Conservation (phyloP, 2,797 vertebrate species). For the Helarctos malayanus region DNA sequence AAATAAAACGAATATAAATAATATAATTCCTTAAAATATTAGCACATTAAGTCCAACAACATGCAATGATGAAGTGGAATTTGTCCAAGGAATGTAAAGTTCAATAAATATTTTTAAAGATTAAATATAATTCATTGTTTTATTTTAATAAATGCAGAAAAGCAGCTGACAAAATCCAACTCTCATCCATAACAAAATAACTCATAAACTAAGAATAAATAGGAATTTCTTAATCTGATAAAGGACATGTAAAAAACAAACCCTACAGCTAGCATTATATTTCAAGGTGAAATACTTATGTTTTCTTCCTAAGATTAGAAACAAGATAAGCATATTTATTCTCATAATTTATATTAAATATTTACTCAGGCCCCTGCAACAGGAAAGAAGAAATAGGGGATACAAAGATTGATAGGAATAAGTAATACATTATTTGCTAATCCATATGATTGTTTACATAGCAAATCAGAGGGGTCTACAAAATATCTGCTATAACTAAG, state of each 20-base stretch:
- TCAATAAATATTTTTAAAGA: not conserved
- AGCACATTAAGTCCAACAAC: not conserved
- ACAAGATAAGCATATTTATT: not conserved
- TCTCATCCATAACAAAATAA: not conserved
- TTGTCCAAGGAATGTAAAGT: not conserved
- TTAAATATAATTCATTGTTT: not conserved
- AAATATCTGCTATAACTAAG: not conserved
- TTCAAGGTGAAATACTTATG: not conserved
- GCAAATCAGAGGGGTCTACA: not conserved
- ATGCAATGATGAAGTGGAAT: not conserved
- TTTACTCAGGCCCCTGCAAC: not conserved
- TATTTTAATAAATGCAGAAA: not conserved
- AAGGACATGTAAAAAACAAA: not conserved
- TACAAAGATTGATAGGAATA: not conserved
- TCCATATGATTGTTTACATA: not conserved
- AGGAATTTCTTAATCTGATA: not conserved
- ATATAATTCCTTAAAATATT: not conserved
- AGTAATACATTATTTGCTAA: not conserved
- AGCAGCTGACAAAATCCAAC: not conserved
- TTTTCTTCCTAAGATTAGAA: not conserved
- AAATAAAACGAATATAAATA: not conserved
- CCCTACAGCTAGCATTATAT: not conserved
- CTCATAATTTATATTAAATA: not conserved
- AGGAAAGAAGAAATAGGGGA: not conserved
- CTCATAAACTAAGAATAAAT: not conserved